phyloP scores from a whole-genome alignment of 2,797 vertebrate species.

The Uromys caudimaculatus region DNA sequence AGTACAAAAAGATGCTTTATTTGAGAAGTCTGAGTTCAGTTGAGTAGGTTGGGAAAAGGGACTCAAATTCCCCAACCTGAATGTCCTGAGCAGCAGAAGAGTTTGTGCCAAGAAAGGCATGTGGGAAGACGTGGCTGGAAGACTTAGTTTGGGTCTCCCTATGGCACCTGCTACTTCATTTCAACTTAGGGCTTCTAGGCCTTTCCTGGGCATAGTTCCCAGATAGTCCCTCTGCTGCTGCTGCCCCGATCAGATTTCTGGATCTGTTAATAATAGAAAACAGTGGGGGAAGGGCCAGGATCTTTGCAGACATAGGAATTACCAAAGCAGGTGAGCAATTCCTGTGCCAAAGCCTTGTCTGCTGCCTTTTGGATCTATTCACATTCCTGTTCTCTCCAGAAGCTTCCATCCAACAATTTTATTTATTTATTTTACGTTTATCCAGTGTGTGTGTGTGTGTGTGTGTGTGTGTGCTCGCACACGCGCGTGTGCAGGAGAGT shows the following conservation, averaged over 20 bases:
- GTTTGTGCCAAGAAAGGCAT: background rate
- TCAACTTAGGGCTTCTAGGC: conserved; percentile 57
- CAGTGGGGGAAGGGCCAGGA: conserved; percentile 67
- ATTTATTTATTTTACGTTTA: background rate
- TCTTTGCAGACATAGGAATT: conserved; percentile 63
- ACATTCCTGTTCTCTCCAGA: background rate
- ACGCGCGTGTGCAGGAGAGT: background rate
- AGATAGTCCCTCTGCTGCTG: conserved; percentile 72
- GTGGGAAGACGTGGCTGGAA: background rate
- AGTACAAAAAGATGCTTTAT: conserved; percentile 29
- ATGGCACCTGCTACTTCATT: conserved; percentile 57
- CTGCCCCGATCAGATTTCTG: conserved; percentile 76
- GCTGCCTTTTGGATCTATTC: background rate
- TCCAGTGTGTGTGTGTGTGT: background rate
- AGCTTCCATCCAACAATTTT: background rate
- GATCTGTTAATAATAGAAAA: conserved; percentile 79
- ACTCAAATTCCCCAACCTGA: background rate
- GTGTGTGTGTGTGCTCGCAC: background rate
- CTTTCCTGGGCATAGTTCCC: conserved; percentile 76
- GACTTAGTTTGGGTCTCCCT: conserved; percentile 24
- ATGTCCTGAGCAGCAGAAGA: background rate
- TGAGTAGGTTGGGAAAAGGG: background rate
- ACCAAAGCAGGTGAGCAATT: conserved; percentile 53
- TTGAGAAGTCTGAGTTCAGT: conserved; percentile 51
- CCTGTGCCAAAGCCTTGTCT: background rate